phyloP scores from a whole-genome alignment of 2,797 vertebrate species.

The Lophotriccus pileatus region DNA sequence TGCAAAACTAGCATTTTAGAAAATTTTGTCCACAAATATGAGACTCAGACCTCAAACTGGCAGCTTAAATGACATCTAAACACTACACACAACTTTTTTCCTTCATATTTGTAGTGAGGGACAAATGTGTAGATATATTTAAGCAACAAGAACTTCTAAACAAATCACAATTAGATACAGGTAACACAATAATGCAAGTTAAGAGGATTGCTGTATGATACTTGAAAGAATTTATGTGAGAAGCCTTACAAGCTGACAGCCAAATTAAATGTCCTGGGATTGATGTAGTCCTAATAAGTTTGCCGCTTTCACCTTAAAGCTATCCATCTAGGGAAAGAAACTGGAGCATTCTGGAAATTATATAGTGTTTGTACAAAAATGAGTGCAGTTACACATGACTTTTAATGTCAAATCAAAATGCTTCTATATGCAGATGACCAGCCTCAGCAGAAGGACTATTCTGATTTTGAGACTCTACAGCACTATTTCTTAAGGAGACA shows the following conservation, averaged over 20 bases:
- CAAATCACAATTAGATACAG: not conserved
- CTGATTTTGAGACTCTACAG: not conserved
- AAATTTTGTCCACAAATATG: not conserved
- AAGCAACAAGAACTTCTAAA: not conserved
- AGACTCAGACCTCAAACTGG: not conserved
- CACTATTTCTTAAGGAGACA: not conserved
- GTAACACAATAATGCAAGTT: not conserved
- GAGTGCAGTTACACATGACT: not conserved
- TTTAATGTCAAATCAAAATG: not conserved
- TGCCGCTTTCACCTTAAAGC: not conserved
- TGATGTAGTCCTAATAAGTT: not conserved
- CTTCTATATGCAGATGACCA: not conserved
- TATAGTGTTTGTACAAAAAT: not conserved
- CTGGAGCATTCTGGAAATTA: not conserved
- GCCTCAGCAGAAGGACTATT: not conserved
- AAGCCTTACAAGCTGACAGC: not conserved
- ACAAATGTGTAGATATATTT: not conserved
- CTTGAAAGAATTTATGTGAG: not conserved
- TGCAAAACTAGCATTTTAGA: not conserved
- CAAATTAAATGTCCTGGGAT: not conserved
- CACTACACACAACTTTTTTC: not conserved
- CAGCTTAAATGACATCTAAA: not conserved
- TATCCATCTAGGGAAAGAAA: not conserved
- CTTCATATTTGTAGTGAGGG: rapidly evolving
- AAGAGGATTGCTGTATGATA: not conserved